These are phyloP conservation scores for Rhaphigaster nebulosa DNA, from an alignment of 2,888 invertebrate species.

Conservation along the genomic window DNA sequence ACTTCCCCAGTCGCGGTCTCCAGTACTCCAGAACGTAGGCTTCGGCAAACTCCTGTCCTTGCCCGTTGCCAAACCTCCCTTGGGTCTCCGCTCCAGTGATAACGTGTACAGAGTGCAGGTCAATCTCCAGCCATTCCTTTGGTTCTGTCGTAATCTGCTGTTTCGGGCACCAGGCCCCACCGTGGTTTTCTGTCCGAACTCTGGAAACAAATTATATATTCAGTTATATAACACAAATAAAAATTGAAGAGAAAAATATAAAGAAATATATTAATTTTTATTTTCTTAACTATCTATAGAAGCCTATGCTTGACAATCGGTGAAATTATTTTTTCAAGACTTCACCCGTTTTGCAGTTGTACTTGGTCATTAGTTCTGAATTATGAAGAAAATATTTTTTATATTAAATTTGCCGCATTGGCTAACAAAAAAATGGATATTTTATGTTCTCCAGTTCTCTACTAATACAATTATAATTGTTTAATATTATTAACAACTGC, in stretches of 20 bases:
- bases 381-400: too few species aligned
- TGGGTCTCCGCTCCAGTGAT: conserved; percentile 86
- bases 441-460: background rate
- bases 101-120: conserved; percentile 83
- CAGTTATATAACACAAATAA: background rate
- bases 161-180: conserved; percentile 95
- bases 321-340: background rate
- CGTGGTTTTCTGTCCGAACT: conserved; percentile 83
- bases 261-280: too few species aligned
- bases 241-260: too few species aligned
- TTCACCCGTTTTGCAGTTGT: too few species aligned
- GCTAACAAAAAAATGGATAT: too few species aligned
- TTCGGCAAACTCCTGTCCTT: conserved; percentile 90
- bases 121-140: conserved; percentile 84
- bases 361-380: too few species aligned
- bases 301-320: background rate
- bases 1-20: conserved; percentile 83
- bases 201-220: conserved; percentile 72
- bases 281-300: too few species aligned
- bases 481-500: background rate
- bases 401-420: too few species aligned
- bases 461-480: too few species aligned
- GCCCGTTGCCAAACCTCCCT: conserved; percentile 92
- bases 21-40: conserved; percentile 87
- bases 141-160: conserved; percentile 83